Percentiles rank a stretch among this genome's conserved stretches.
Evolutionary conservation across 2,888 invertebrate genomes (phyloP).

Genomic region (Drosophila antonietae): DNA sequence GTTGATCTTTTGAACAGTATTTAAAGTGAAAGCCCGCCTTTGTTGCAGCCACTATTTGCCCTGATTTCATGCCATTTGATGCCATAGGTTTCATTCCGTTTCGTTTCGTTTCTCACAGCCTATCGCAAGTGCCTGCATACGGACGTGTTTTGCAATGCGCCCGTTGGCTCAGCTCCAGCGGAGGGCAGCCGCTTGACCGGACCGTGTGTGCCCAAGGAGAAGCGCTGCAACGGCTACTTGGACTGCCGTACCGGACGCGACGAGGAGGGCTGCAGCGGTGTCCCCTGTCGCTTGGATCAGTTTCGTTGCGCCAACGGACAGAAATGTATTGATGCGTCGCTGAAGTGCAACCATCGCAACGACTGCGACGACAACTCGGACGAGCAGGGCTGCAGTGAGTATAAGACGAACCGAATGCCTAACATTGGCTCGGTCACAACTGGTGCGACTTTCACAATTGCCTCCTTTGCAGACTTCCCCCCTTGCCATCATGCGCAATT

Average conservation of each 20-base stretch:
- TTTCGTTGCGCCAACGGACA: constrained; percentile 93
- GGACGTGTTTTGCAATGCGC: constrained; percentile 94
- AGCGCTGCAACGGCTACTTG: constrained; percentile 94
- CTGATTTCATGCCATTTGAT: neutral
- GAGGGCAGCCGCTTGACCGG: constrained; percentile 86
- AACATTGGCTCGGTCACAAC: constrained; percentile 3
- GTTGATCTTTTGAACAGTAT: constrained; percentile 11
- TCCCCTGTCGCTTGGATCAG: constrained; percentile 92
- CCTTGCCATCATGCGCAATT: constrained; percentile 96
- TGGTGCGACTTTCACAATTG: neutral
- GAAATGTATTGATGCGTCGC: constrained; percentile 91
- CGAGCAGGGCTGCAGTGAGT: constrained; percentile 94
- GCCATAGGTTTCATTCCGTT: neutral
- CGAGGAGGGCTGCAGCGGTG: constrained; percentile 90
- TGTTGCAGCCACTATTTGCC: neutral
- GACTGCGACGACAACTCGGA: constrained; percentile 97
- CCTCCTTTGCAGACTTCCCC: constrained; percentile 89
- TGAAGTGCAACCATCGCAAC: constrained; percentile 94
- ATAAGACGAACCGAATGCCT: constrained; percentile 16
- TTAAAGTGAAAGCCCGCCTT: constrained; percentile 15
- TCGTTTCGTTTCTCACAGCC: constrained; percentile 85
- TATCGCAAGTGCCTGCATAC: constrained; percentile 94
- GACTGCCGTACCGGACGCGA: constrained; percentile 95
- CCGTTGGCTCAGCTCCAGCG: constrained; percentile 86
- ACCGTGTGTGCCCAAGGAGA: constrained; percentile 94